A percentile compares a stretch with the other conserved stretches of the same genome.
Conservation (phyloP, 2,888 invertebrate species). For the Platypus cylindrus region DNA sequence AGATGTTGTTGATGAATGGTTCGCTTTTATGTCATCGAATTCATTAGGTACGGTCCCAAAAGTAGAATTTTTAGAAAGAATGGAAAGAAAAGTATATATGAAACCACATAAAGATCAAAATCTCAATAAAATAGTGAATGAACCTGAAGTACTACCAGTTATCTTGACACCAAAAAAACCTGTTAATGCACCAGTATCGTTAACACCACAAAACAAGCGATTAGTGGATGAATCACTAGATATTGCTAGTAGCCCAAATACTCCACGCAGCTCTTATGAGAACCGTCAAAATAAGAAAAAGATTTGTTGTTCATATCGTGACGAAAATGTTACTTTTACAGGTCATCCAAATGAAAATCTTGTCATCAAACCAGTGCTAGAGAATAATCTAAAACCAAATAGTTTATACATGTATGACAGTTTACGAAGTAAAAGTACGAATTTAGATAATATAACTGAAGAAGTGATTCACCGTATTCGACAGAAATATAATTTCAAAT, state of each 20-base stretch:
- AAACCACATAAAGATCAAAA: constrained; percentile 28
- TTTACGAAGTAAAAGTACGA: constrained; percentile 32
- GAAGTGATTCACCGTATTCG: constrained; percentile 27
- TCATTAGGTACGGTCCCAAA: constrained; percentile 49
- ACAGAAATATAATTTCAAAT: too few species aligned
- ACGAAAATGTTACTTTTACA: constrained; percentile 11
- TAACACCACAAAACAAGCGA: constrained; percentile 5
- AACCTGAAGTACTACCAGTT: too few species aligned
- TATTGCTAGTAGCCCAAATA: not conserved
- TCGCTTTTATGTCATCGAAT: constrained; percentile 59
- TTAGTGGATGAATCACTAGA: constrained; percentile 6
- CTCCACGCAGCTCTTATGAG: constrained; percentile 4
- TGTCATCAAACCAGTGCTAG: constrained; percentile 12
- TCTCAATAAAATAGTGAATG: not conserved
- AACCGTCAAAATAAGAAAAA: constrained; percentile 7
- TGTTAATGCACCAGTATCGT: constrained; percentile 1
- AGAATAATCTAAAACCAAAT: constrained; percentile 13
- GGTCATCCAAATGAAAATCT: constrained; percentile 7
- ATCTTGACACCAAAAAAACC: too few species aligned
- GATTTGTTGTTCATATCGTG: constrained; percentile 6
- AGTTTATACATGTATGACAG: constrained; percentile 42
- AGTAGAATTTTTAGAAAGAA: constrained; percentile 43
- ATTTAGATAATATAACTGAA: constrained; percentile 34
- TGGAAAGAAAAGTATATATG: constrained; percentile 53
- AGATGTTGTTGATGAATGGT: constrained; percentile 65